Conservation (phyloP, 2,888 invertebrate species). For the Tachina grossa region DNA sequence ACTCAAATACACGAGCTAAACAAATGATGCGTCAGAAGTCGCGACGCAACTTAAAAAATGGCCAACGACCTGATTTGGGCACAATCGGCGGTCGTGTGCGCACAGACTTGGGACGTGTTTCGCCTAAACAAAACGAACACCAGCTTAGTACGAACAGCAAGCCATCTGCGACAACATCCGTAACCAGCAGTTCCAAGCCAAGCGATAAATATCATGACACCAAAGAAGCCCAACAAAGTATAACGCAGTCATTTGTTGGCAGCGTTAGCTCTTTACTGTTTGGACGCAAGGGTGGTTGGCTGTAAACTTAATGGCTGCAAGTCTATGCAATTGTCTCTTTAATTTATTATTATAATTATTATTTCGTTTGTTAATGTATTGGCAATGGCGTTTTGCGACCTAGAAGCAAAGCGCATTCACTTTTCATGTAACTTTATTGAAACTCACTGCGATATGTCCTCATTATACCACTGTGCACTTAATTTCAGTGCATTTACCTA, state of each 20-base stretch:
- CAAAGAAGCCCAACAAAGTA: slow-evolving; percentile 75
- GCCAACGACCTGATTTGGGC: slow-evolving; percentile 86
- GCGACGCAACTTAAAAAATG: slow-evolving; percentile 83
- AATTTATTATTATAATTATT: too few relatives aligned
- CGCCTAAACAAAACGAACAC: slow-evolving; percentile 63
- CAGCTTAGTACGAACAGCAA: slow-evolving; percentile 17
- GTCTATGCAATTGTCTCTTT: neutral
- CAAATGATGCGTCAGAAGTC: slow-evolving; percentile 85
- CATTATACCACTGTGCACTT: slow-evolving; percentile 43
- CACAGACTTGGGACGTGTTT: slow-evolving; percentile 78
- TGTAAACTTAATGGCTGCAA: slow-evolving; percentile 82
- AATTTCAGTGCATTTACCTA: slow-evolving; percentile 42
- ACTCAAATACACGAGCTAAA: slow-evolving; percentile 80
- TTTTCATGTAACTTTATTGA: neutral
- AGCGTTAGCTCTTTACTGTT: slow-evolving; percentile 91
- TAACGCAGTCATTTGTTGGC: slow-evolving; percentile 86
- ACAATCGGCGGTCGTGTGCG: slow-evolving; percentile 82
- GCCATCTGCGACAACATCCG: slow-evolving; percentile 51
- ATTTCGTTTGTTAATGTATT: neutral
- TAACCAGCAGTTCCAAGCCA: slow-evolving; percentile 62
- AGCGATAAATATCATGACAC: slow-evolving; percentile 63
- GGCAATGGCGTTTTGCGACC: neutral
- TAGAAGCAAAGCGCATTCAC: neutral
- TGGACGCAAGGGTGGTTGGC: slow-evolving; percentile 92
- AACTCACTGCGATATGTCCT: slow-evolving; percentile 8